These are phyloP conservation scores for Zaprionus vittiger DNA, from an alignment of 1,140 invertebrate species.

Conservation along the genomic window DNA sequence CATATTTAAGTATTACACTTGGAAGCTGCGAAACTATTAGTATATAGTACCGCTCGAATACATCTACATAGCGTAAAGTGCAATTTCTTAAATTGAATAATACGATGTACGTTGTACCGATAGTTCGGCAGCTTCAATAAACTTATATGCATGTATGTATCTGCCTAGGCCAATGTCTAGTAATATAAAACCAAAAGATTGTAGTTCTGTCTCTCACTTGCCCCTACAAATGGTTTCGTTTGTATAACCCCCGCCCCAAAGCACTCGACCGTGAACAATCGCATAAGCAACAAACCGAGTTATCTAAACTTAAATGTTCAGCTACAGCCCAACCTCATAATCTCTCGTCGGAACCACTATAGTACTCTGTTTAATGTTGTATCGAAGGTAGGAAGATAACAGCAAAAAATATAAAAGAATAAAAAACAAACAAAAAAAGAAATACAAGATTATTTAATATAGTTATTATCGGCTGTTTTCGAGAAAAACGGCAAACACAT, in stretches of 20 bases:
- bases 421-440: conserved; percentile 13
- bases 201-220: conserved; percentile 19
- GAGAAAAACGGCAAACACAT: conserved; percentile 39
- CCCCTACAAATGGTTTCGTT: conserved; percentile 67
- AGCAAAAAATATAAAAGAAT: conserved; percentile 40
- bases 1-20: conserved; percentile 69
- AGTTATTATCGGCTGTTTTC: conserved; percentile 71
- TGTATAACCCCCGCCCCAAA: conserved; percentile 59
- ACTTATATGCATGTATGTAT: conserved; percentile 54
- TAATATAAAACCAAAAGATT: background rate
- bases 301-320: conserved; percentile 50
- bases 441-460: conserved; percentile 38
- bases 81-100: background rate
- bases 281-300: conserved; percentile 46
- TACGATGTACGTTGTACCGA: background rate
- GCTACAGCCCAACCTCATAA: conserved; percentile 25
- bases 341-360: conserved; percentile 46
- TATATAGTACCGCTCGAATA: background rate
- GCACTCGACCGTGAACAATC: conserved; percentile 39
- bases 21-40: conserved; percentile 3
- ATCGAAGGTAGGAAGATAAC: conserved; percentile 55
- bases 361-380: conserved; percentile 80
- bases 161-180: background rate
- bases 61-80: background rate
- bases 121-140: conserved; percentile 1